Percentiles rank a stretch among this genome's conserved stretches.
These are phyloP conservation scores for Girardinus metallicus DNA, from an alignment of 2,797 vertebrate genomes.

Conservation along the genomic window DNA sequence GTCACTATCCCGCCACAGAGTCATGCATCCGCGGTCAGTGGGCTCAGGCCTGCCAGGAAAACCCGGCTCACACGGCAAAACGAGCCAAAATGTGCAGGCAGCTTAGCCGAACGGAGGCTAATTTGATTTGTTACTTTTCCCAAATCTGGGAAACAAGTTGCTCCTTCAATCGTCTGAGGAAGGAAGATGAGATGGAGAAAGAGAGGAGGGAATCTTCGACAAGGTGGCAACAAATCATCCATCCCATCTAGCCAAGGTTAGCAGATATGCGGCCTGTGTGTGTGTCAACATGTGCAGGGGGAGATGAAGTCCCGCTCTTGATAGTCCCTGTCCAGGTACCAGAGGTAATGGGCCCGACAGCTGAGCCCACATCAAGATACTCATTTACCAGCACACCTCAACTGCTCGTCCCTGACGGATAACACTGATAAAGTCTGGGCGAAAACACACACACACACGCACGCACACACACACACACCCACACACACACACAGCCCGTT, in stretches of 20 bases:
- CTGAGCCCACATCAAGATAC: slow-evolving; percentile 41
- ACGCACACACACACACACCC: too few relatives aligned
- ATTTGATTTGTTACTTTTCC: slow-evolving; percentile 42
- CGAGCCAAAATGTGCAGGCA: neutral
- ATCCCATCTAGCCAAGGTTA: slow-evolving; percentile 62
- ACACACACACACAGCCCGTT: neutral
- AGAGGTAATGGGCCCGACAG: slow-evolving; percentile 66
- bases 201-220: slow-evolving; percentile 15
- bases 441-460: slow-evolving; percentile 1
- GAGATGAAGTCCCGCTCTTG: slow-evolving; percentile 52
- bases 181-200: slow-evolving; percentile 32
- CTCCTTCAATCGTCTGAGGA: slow-evolving; percentile 35
- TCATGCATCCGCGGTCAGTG: slow-evolving; percentile 47
- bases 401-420: slow-evolving; percentile 32
- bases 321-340: slow-evolving; percentile 54
- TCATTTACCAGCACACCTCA: slow-evolving; percentile 28
- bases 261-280: slow-evolving; percentile 15
- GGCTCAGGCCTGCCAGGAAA: slow-evolving; percentile 39
- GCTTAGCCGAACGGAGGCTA: slow-evolving; percentile 24
- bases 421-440: slow-evolving; percentile 13
- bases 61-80: slow-evolving; percentile 16
- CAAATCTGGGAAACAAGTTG: slow-evolving; percentile 22
- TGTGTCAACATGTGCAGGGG: slow-evolving; percentile 16
- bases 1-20: slow-evolving; percentile 45
- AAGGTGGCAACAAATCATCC: slow-evolving; percentile 56